A percentile compares a stretch with the other conserved stretches of the same genome.
These are phyloP conservation scores for Zoroaster sp. DNA, from an alignment of 53 echinoderm and acorn worm species.

Conservation along the genomic window DNA sequence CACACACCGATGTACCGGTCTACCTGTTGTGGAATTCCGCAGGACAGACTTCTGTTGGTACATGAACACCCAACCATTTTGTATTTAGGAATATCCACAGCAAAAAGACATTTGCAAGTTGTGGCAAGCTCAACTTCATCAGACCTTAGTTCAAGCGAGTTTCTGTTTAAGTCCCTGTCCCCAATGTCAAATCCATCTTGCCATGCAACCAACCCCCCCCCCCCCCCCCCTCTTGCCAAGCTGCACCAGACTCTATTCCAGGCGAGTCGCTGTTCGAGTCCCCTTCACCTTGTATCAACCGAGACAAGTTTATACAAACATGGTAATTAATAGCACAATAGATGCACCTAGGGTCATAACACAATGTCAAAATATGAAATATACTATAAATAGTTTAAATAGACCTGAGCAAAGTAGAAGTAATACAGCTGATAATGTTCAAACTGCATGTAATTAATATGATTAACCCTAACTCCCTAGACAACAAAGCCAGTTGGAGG, in stretches of 20 bases:
- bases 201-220: no score
- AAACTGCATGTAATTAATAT: neutral
- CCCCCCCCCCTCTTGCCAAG: no score
- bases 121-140: no score
- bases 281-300: no score
- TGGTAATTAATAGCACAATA: neutral
- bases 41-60: neutral
- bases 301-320: neutral
- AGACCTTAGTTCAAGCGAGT: no score
- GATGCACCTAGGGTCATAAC: neutral
- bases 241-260: no score
- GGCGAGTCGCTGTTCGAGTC: no score
- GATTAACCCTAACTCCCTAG: no score
- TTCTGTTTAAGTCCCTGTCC: no score
- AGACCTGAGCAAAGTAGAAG: neutral
- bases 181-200: no score
- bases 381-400: no score
- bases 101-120: slow-evolving; percentile 10
- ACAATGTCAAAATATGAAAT: neutral
- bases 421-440: neutral
- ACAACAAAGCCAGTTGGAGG: no score
- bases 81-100: neutral
- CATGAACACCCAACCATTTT: slow-evolving; percentile 19
- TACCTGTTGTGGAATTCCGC: slow-evolving; percentile 10
- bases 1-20: neutral